Evolutionary conservation across 2,113 vertebrate species (phyloP), one percentile per base, ranked within the genome.

Genomic region (Geococcyx californianus): DNA sequence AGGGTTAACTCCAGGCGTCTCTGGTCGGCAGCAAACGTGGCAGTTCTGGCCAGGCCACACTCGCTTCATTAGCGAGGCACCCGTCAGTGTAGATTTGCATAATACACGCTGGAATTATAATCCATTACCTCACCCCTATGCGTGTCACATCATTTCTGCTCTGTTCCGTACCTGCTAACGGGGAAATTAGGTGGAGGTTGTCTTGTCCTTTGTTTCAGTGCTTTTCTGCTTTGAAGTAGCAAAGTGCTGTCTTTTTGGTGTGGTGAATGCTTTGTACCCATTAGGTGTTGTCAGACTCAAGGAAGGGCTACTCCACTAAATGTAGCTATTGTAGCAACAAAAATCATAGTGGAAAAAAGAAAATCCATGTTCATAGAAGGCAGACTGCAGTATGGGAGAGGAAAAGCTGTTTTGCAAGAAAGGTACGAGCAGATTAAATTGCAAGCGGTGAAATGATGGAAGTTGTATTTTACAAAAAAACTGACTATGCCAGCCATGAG

Each of bases 61-160:
- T 45, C 21, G 59, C 10, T 85, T 33, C 0, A 23, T 82, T 75
- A 79, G 49, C 24, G 10, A 36, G 40, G 14, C 19, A 7, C 26
- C 13, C 8, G 4, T 7, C 11, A 31, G 15, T 10, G 40, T 34
- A 23, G 8, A 24, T 72, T 33, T 54, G 40, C n/a, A 1, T 68
- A 28, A 23, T 31, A 6, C 1, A 3, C 1, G 0, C 56, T 49
- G 29, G 19, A 49, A 83, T 18, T 60, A n/a, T 13, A 58, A n/a
- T 29, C 34, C 12, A 0, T 59, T 80, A 10, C 36, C 29, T 33
- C 47, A 6, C 6, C 20, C 0, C 7, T 31, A 23, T 34, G 33
- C 29, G 0, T 8, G 24, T 21, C 40, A 15, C 24, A 8, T 68
- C 4, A 2, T 25, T 44, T 47, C 62, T 63, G 51, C 64, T 36